Evolutionary conservation across 2,797 vertebrate genomes (phyloP), one percentile per base, ranked within the genome.

Genomic region (Eulemur rubriventer): DNA sequence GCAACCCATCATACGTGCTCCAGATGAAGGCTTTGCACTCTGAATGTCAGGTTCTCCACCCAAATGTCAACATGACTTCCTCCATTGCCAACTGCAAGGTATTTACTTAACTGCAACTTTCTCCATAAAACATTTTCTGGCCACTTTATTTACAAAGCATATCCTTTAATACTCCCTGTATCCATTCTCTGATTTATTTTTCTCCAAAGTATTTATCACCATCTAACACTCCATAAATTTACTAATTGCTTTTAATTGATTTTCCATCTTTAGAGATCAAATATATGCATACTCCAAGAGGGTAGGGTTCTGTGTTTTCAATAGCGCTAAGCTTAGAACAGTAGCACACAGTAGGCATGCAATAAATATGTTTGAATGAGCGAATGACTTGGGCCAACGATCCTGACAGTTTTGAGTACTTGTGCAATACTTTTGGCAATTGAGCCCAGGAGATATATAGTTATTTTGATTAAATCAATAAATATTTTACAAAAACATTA

Each of bases 391-490:
- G n/a, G 78, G 8, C 26, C 41, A 85, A 78, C 30, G 33, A 43
- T 59, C 17, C 22, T 75, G 46, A 55, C 16, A 83, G 41, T 1
- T 90, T 85, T 91, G 22, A 82, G 63, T 63, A 73, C 4, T n/a
- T 13, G 0, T 38, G 24, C 3, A 80, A 52, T 80, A 73, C 7
- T 65, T 33, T 92, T 67, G 55, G 13, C 41, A 93, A 91, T 55
- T 73, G 13, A 63, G 17, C 13, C 3, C 7, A 72, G n/a, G 33
- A 73, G 8, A 92, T 83, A 75, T n/a, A 76, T 2, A 80, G 38
- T 55, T 94, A 85, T 57, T 94, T 80, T 75, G 14, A 81, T 93
- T 94, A 90, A 87, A 81, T 9, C 3, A 75, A 93, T 70, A 10
- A 92, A 30, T 79, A 80, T 76, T 82, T 89, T 83, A 8, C 38